Evolutionary conservation across 1,140 invertebrate species (phyloP).

Genomic region (Platyscapa corneri): DNA sequence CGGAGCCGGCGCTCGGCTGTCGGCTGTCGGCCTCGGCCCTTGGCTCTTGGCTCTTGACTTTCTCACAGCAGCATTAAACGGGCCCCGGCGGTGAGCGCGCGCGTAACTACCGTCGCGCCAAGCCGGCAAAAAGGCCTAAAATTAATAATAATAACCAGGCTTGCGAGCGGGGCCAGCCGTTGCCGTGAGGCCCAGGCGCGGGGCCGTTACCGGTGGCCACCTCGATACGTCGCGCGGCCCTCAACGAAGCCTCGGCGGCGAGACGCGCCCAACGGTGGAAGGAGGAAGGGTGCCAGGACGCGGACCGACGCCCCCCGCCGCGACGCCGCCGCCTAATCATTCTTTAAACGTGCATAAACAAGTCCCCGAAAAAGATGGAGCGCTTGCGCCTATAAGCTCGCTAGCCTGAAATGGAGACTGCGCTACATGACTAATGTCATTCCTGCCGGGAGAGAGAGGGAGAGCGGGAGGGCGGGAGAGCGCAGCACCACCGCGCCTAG

Average conservation of each 20-base stretch:
- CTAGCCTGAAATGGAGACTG: slow-evolving; percentile 54
- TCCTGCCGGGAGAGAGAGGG: slow-evolving; percentile 53
- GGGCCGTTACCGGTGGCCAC: neutral
- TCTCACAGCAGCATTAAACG: slow-evolving; percentile 63
- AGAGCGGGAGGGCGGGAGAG: neutral
- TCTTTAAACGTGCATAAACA: slow-evolving; percentile 75
- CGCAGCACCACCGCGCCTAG: neutral
- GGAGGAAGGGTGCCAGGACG: slow-evolving; percentile 26
- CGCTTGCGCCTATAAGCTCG: neutral
- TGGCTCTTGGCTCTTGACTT: neutral
- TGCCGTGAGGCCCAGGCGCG: neutral
- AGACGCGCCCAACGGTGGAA: too few species aligned
- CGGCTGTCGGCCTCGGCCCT: too few species aligned
- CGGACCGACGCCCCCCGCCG: slow-evolving; percentile 63
- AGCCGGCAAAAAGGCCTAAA: slow-evolving; percentile 59
- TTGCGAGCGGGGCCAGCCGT: neutral
- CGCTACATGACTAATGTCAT: slow-evolving; percentile 73
- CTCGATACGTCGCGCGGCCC: too few species aligned
- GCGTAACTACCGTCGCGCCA: slow-evolving; percentile 61
- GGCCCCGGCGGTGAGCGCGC: neutral
- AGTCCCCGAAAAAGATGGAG: slow-evolving; percentile 59
- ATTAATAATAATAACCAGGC: slow-evolving; percentile 68
- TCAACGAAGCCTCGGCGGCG: too few species aligned
- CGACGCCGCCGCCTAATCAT: slow-evolving; percentile 73
- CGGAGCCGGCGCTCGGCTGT: too few species aligned